Percentiles rank a stretch among this genome's conserved stretches.
Conservation (phyloP, 2,113 vertebrate genomes). For the Passer domesticus region DNA sequence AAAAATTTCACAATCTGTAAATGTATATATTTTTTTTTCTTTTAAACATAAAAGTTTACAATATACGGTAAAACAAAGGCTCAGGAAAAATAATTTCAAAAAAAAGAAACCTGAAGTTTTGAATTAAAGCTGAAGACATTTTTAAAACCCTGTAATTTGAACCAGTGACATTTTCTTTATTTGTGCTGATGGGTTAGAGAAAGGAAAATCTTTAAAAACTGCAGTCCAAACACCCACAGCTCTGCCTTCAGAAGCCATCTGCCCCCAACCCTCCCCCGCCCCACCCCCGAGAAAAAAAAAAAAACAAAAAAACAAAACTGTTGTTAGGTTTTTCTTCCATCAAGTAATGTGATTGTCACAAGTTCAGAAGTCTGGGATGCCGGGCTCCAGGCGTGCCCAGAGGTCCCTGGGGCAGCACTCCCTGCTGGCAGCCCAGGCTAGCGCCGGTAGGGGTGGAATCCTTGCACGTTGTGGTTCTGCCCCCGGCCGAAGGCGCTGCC, state of each 20-base stretch:
- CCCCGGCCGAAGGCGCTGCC: conserved; percentile 90
- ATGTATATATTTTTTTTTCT: conserved; percentile 89
- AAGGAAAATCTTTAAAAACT: conserved; percentile 92
- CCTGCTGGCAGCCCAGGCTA: conserved; percentile 81
- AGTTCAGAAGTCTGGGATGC: conserved; percentile 79
- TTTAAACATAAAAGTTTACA: conserved; percentile 97
- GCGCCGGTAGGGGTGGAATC: conserved; percentile 98
- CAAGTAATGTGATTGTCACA: conserved; percentile 84
- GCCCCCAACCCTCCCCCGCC: background rate
- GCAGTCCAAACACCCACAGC: conserved; percentile 89
- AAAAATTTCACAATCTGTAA: conserved; percentile 99
- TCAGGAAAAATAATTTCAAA: conserved; percentile 89
- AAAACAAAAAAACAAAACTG: conserved; percentile 3
- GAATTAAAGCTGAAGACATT: conserved; percentile 97
- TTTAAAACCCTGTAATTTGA: conserved; percentile 96
- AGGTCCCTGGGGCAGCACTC: conserved; percentile 80
- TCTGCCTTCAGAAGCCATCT: conserved; percentile 74
- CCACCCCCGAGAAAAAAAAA: background rate
- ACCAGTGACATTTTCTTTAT: conserved; percentile 88
- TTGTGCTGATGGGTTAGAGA: conserved; percentile 99
- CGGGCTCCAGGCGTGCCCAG: conserved; percentile 71
- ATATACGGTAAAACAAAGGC: conserved; percentile 90
- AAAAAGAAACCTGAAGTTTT: conserved; percentile 87
- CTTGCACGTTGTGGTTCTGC: conserved; percentile 98
- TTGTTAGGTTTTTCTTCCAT: conserved; percentile 77